Conservation (phyloP, 2,113 vertebrate genomes). For the Tonatia bakeri region DNA sequence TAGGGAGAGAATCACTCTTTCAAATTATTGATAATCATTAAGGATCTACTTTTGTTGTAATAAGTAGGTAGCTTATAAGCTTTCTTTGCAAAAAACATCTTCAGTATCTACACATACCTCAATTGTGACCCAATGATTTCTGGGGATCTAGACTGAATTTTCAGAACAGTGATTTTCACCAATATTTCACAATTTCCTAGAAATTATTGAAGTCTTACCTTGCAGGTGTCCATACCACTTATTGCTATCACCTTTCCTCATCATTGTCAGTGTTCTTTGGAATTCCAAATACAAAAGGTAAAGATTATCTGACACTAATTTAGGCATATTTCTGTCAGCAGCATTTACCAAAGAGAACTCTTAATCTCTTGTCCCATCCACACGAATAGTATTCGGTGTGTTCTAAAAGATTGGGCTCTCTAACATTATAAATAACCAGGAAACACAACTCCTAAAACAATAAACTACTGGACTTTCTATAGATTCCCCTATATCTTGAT, state of each 20-base stretch:
- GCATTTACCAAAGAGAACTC: not conserved
- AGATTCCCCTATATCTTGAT: not conserved
- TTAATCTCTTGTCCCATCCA: not conserved
- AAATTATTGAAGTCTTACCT: not conserved
- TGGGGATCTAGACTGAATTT: not conserved
- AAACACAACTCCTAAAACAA: not conserved
- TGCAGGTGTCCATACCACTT: not conserved
- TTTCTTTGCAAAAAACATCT: not conserved
- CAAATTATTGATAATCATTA: not conserved
- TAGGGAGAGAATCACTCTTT: not conserved
- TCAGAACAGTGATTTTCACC: not conserved
- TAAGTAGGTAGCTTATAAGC: not conserved
- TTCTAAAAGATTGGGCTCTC: not conserved
- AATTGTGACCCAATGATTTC: not conserved
- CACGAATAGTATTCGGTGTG: not conserved
- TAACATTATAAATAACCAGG: not conserved
- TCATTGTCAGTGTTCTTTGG: not conserved
- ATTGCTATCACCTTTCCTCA: not conserved
- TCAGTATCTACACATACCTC: not conserved
- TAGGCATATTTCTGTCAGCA: not conserved
- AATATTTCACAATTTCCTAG: not conserved
- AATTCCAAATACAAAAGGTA: not conserved
- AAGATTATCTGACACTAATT: not conserved
- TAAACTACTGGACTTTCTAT: not conserved
- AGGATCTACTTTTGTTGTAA: not conserved